Evolutionary conservation across 2,113 vertebrate genomes (phyloP).

Genomic region (Morone saxatilis): DNA sequence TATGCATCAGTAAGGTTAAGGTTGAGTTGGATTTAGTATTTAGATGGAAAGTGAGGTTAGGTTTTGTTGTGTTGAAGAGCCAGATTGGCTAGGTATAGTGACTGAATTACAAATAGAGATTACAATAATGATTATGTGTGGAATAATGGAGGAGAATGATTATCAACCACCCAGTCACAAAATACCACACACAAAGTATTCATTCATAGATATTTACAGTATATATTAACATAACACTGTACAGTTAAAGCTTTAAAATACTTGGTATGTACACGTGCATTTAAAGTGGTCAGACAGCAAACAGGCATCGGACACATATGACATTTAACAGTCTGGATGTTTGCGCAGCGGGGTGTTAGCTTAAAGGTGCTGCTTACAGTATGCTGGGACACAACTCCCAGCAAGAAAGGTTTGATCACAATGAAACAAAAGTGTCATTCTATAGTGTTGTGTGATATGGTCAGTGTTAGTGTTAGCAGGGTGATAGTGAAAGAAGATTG

Average conservation of each 20-base stretch:
- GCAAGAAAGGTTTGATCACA: background rate
- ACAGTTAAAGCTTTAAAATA: constrained; percentile 69
- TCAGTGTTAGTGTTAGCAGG: background rate
- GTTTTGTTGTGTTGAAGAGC: background rate
- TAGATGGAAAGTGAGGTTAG: background rate
- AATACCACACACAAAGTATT: constrained; percentile 46
- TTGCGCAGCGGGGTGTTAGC: constrained; percentile 17
- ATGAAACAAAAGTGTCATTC: background rate
- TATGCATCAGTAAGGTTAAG: constrained; percentile 11
- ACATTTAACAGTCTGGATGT: constrained; percentile 62
- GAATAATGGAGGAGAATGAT: background rate
- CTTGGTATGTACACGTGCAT: constrained; percentile 68
- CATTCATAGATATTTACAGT: constrained; percentile 70
- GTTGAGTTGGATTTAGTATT: constrained; percentile 6
- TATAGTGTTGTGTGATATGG: background rate
- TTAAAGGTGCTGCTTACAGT: constrained; percentile 21
- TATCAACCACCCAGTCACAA: constrained; percentile 13
- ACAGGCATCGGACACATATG: constrained; percentile 56
- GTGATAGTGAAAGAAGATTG: background rate
- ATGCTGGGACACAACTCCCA: constrained; percentile 1
- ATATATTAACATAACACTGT: constrained; percentile 66
- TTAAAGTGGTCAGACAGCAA: constrained; percentile 64
- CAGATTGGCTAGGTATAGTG: background rate
- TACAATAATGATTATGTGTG: background rate
- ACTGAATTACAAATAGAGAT: background rate